Evolutionary conservation across 1,140 invertebrate genomes (phyloP).

Genomic region (Drosophila kepulauana): DNA sequence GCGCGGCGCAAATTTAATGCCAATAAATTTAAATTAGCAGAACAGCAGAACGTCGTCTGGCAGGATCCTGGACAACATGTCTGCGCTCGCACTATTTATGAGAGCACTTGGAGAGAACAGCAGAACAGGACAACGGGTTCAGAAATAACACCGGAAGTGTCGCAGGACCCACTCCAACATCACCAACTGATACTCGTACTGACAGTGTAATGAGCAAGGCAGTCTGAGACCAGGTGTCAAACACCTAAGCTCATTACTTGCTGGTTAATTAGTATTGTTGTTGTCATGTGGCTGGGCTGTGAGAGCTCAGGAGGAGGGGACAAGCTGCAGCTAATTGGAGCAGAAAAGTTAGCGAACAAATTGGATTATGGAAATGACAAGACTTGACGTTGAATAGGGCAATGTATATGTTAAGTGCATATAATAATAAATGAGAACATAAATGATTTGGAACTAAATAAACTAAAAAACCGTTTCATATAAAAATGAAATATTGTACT

Average conservation of each 20-base stretch:
- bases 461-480: not conserved
- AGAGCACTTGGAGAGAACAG: constrained; percentile 33
- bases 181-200: not conserved
- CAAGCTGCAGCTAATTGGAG: constrained; percentile 31
- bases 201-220: constrained; percentile 50
- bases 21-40: constrained; percentile 81
- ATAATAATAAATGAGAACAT: not conserved
- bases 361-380: constrained; percentile 33
- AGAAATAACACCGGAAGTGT: constrained; percentile 4
- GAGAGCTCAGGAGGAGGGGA: not conserved
- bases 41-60: constrained; percentile 62
- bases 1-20: constrained; percentile 71
- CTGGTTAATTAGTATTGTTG: constrained; percentile 69
- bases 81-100: constrained; percentile 64
- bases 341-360: constrained; percentile 19
- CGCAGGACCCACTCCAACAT: not conserved
- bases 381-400: not conserved
- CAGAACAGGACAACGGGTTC: constrained; percentile 3
- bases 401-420: not conserved
- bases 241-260: constrained; percentile 68
- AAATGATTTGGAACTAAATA: not conserved
- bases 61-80: constrained; percentile 40
- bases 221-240: constrained; percentile 48
- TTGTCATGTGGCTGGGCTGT: constrained; percentile 14
- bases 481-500: not conserved